Evolutionary conservation across 2,888 invertebrate species (phyloP).

Genomic region (Pherbina coryleti): DNA sequence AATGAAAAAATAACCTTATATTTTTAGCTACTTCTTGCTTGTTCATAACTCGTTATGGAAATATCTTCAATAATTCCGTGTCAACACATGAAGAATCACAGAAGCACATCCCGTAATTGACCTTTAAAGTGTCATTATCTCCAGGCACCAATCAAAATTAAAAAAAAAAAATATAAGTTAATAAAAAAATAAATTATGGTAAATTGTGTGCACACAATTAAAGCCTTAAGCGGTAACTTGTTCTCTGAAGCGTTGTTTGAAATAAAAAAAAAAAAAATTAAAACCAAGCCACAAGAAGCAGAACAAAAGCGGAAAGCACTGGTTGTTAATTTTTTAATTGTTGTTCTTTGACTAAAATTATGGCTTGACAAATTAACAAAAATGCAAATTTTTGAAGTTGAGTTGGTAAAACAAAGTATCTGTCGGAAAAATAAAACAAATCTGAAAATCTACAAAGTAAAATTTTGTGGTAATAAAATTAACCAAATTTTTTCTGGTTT

Average conservation of each 20-base stretch:
- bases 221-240: slow-evolving; percentile 54
- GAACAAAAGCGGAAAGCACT: slow-evolving; percentile 23
- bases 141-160: background rate
- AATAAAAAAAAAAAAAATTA: slow-evolving; percentile 29
- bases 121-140: background rate
- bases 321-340: background rate
- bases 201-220: slow-evolving; percentile 26
- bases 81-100: background rate
- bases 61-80: background rate
- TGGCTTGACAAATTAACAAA: background rate
- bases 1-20: no score
- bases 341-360: background rate
- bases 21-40: background rate
- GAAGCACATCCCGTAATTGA: background rate
- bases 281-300: slow-evolving; percentile 1
- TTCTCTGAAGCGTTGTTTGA: slow-evolving; percentile 48
- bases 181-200: background rate
- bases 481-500: no score
- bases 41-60: background rate
- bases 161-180: background rate
- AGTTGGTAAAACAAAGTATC: no score
- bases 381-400: background rate
- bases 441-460: no score
- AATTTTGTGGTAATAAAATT: no score
- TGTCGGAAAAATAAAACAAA: no score